Conservation (phyloP, 2,113 vertebrate genomes). For the Thomomys bottae region DNA sequence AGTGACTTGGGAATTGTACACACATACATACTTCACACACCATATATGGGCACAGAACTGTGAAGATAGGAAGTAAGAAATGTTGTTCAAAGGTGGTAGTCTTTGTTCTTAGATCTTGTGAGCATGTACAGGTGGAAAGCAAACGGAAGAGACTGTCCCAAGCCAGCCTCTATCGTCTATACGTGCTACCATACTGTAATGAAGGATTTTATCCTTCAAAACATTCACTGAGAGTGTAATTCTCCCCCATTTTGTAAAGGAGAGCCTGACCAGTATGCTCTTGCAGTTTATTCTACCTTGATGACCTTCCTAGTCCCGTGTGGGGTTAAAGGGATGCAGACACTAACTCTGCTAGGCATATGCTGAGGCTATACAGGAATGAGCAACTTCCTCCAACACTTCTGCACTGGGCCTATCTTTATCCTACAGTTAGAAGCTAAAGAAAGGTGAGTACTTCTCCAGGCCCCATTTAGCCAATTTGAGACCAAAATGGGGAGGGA, state of each 20-base stretch:
- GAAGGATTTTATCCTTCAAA: neutral
- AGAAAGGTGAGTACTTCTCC: neutral
- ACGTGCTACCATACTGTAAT: neutral
- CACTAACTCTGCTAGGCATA: neutral
- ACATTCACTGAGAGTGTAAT: neutral
- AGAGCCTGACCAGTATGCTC: neutral
- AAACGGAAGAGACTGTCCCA: neutral
- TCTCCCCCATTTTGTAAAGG: neutral
- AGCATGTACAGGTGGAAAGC: neutral
- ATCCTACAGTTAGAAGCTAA: neutral
- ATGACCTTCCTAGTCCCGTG: neutral
- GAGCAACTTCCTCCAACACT: neutral
- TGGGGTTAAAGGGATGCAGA: neutral
- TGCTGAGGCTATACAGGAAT: neutral
- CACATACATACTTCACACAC: neutral
- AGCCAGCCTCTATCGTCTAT: too few relatives aligned
- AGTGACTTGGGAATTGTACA: neutral
- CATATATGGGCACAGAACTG: neutral
- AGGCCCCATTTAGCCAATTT: neutral
- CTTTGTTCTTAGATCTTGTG: conserved; percentile 1
- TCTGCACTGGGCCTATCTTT: neutral
- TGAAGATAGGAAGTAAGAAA: neutral
- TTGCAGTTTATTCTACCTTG: too few relatives aligned
- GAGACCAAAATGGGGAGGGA: neutral
- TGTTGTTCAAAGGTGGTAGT: neutral